A percentile compares a stretch with the other conserved stretches of the same genome.
Conservation (phyloP, 2,113 vertebrate genomes). For the Entomyzon cyanotis region DNA sequence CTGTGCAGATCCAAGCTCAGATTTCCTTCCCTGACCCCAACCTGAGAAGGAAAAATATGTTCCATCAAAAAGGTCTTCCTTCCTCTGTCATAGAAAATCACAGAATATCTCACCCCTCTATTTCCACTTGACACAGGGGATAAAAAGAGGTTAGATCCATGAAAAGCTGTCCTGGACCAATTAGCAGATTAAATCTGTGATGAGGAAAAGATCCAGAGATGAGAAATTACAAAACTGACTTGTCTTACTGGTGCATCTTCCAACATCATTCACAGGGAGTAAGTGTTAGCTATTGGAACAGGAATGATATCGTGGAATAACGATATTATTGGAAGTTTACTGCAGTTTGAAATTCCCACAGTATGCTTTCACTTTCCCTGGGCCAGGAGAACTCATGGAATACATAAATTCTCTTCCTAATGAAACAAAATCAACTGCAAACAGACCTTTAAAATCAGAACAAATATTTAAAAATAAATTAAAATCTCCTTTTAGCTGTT, state of each 20-base stretch:
- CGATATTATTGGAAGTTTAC: not conserved
- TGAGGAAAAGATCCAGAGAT: not conserved
- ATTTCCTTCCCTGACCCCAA: not conserved
- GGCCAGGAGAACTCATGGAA: not conserved
- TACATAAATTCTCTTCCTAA: not conserved
- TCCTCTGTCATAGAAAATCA: not conserved
- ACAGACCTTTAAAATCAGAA: not conserved
- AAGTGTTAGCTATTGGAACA: not conserved
- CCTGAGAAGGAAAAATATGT: not conserved
- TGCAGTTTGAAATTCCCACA: not conserved
- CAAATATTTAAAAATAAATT: not conserved
- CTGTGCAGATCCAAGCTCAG: not conserved
- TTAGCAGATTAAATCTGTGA: not conserved
- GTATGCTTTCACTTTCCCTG: not conserved
- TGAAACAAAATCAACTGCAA: not conserved
- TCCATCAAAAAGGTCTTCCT: not conserved
- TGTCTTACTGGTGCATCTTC: not conserved
- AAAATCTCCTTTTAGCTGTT: not conserved
- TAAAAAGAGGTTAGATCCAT: not conserved
- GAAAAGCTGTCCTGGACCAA: not conserved
- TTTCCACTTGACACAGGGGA: not conserved
- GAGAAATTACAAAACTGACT: not conserved
- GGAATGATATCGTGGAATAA: not conserved
- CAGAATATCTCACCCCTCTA: not conserved
- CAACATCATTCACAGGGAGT: not conserved